Base-by-base conservation (phyloP, 1,140 invertebrate genomes). In the Chrysoperla carnea region DNA sequence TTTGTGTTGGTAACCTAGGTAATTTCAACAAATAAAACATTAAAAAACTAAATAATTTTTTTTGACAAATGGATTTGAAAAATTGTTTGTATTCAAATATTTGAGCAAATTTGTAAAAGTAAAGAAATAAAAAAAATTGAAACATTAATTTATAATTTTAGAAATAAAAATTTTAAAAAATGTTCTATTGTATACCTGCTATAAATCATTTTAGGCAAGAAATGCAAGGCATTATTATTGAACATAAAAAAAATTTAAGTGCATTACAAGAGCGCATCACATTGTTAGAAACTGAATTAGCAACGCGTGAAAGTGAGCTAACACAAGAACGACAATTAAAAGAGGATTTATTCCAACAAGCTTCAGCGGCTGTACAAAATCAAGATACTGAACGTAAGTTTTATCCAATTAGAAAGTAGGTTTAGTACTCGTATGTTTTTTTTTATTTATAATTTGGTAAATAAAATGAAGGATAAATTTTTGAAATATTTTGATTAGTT, bases 371-470 rank as follows among this genome's bases (percentile, higher is more conserved):
- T 29, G 49, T 57, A 7, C 70, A 68, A 51, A 62, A 57, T 47
- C 60, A 68, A 43, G 73, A 77, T 55, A 57, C 68, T 35, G 76
- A 82, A 67, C 73, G 78, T 83, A 62, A 62, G 63, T 59, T 37
- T 29, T 29, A 42, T 46, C 42, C 33, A 47, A 14, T 13, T 44
- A 48, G 14, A 45, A 23, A 23, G 17, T 23, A 23, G 17, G 17
- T 23, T 23, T 23, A 23, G 17, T 3, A 23, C 17, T 23, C 17
- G 17, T 23, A 23, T 23, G 17, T 23, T 23, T 23, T 23, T 23
- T 23, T 23, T 23, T 23, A 23, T 23, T 23, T 23, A 23, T 5
- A 23, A 23, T 23, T 23, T 23, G 2, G 2, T 23, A n/a, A 23
- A 23, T 23, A 23, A 23, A 23, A 23, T 23, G 17, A 5, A 3